Base-by-base conservation (phyloP, 2,113 vertebrate genomes). In the Sander lucioperca region DNA sequence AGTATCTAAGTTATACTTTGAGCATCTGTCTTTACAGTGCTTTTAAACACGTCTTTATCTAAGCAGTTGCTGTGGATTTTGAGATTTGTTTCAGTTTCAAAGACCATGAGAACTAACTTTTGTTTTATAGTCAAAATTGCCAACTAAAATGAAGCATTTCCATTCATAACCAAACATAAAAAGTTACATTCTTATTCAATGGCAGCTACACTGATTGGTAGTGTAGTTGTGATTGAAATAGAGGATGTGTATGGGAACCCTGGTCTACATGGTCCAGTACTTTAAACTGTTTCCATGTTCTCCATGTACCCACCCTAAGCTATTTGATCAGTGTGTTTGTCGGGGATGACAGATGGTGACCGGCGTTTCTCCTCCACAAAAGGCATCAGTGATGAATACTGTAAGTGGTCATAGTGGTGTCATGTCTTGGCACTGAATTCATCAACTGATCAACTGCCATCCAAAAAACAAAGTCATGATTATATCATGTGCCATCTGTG, bases 321-420 rank as follows among this genome's bases (percentile, higher is more conserved):
- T 51, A 56, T 72, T 79, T 48, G 25, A 56, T 63, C 14, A 0
- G 23, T 48, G 51, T 73, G 50, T 63, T 77, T 67, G 48, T 76
- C 63, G 59, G 47, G 71, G 65, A 67, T 71, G 57, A 72, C 86
- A 90, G 87, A 89, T 88, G 85, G 85, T 33, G 72, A 57, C 54
- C 67, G 56, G 56, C 23, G 25, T 75, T 81, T 81, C 71, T 88
- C 70, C 76, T 66, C 48, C 59, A 72, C 59, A 43, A 80, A 89
- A 86, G 47, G 63, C 74, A 81, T 69, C 30, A 77, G 56, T 54
- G 70, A 83, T 90, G 73, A 87, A 86, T 48, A 23, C 18, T 67
- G 39, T 21, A 83, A 76, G 77, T 86, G 72, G 59, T 68, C 69
- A 74, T 74, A 56, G 53, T 50, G 53, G 56, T 66, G 75, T 82